phyloP scores from a whole-genome alignment of 2,113 vertebrate genomes.

The Columbina picui region DNA sequence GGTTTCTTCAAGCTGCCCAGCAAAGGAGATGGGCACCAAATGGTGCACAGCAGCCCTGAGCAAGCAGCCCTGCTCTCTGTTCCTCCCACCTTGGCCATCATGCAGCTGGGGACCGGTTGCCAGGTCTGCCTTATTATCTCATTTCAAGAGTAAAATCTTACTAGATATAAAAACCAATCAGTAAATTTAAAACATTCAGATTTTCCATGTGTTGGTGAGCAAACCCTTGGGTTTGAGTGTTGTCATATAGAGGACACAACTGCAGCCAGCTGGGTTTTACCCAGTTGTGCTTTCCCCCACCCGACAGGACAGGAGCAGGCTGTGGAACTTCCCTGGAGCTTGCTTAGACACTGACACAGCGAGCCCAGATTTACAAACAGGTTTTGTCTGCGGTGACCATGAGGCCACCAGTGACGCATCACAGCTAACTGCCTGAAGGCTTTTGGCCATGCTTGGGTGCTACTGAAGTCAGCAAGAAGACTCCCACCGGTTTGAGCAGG shows the following conservation, averaged over 20 bases:
- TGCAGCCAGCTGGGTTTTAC: not conserved
- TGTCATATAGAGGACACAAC: fast-evolving
- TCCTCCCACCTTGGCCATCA: not conserved
- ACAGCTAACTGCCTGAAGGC: not conserved
- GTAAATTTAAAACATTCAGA: not conserved
- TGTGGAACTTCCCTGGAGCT: not conserved
- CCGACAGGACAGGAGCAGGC: not conserved
- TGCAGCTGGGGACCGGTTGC: not conserved
- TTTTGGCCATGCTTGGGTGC: not conserved
- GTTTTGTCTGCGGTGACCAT: not conserved
- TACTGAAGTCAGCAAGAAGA: not conserved
- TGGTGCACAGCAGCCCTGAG: not conserved
- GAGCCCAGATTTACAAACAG: not conserved
- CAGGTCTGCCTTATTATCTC: conserved; percentile 28
- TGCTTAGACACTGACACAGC: not conserved
- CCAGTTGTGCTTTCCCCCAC: not conserved
- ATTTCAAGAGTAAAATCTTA: conserved; percentile 31
- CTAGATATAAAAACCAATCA: conserved; percentile 11
- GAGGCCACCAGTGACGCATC: not conserved
- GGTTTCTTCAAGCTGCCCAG: fast-evolving
- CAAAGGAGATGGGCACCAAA: not conserved
- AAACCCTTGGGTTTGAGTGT: not conserved
- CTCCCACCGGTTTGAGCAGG: not conserved
- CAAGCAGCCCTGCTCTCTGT: not conserved
- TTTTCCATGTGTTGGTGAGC: not conserved